These are phyloP conservation scores for Eufriesea mexicana DNA, from an alignment of 1,140 invertebrate species.

Conservation along the genomic window DNA sequence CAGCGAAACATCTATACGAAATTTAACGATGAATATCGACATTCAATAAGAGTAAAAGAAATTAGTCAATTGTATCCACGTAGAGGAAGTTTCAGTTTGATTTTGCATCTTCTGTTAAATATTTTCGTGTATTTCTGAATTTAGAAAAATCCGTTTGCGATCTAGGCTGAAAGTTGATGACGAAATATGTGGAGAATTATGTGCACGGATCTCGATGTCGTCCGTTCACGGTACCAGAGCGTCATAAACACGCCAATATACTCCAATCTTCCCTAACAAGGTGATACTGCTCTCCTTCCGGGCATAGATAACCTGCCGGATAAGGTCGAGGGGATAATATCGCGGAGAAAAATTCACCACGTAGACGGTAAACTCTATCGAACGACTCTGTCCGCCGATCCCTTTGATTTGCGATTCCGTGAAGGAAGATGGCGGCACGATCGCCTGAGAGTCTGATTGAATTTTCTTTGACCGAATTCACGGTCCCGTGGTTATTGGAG, in stretches of 20 bases:
- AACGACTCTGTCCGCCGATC: background rate
- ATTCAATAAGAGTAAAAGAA: too few relatives aligned
- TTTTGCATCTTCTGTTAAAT: too few relatives aligned
- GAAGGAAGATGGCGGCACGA: background rate
- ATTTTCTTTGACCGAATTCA: background rate
- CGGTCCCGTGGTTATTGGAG: background rate
- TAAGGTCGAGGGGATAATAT: background rate
- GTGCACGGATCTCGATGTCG: background rate
- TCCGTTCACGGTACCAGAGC: background rate
- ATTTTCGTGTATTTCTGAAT: too few relatives aligned
- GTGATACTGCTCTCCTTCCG: conserved; percentile 46
- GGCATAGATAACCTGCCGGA: background rate
- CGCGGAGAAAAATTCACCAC: conserved; percentile 1
- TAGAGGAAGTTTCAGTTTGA: too few relatives aligned
- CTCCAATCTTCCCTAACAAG: conserved; percentile 69
- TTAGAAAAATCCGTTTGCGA: too few relatives aligned
- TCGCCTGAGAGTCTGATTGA: background rate
- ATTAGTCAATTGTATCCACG: too few relatives aligned
- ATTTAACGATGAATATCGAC: too few relatives aligned
- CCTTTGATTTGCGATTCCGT: background rate
- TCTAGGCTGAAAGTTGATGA: too few relatives aligned
- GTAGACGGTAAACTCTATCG: background rate
- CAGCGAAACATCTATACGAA: too few relatives aligned
- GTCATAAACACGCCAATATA: conserved; percentile 68
- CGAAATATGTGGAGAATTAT: background rate